These are phyloP conservation scores for Neocloeon triangulifer DNA, from an alignment of 1,140 invertebrate genomes.

Conservation along the genomic window DNA sequence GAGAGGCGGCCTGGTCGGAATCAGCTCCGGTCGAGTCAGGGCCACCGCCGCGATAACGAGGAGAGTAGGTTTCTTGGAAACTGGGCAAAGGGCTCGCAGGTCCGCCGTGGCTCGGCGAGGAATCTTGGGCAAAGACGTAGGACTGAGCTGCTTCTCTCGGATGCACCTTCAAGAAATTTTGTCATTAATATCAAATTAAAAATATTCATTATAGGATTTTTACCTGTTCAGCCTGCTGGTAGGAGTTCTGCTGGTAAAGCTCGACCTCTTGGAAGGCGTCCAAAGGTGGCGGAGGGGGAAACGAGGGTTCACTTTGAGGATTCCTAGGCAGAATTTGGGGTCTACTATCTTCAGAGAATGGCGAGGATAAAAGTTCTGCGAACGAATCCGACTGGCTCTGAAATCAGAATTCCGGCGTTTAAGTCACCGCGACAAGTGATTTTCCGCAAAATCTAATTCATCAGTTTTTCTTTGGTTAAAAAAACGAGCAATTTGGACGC, in stretches of 20 bases:
- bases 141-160: conserved; percentile 6
- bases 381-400: conserved; percentile 38
- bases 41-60: conserved; percentile 14
- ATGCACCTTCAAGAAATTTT: conserved; percentile 13
- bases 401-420: too few species aligned
- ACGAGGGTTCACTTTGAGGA: background rate
- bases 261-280: background rate
- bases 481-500: too few species aligned
- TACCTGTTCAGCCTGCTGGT: too few species aligned
- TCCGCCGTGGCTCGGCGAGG: conserved; percentile 14
- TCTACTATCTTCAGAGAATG: conserved; percentile 10
- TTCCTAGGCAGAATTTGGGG: background rate
- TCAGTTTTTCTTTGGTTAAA: too few species aligned
- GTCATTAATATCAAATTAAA: too few species aligned
- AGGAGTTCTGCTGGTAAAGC: background rate
- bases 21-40: conserved; percentile 7
- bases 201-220: too few species aligned
- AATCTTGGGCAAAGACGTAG: conserved; percentile 5
- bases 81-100: conserved; percentile 39
- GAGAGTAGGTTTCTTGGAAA: conserved; percentile 67
- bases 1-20: conserved; percentile 15
- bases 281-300: background rate
- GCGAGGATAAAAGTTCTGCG: conserved; percentile 32
- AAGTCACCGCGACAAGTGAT: too few species aligned
- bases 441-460: too few species aligned